A percentile compares a stretch with the other conserved stretches of the same genome.
Evolutionary conservation across 2,113 vertebrate genomes (phyloP).

Genomic region (Cygnus buccinator): DNA sequence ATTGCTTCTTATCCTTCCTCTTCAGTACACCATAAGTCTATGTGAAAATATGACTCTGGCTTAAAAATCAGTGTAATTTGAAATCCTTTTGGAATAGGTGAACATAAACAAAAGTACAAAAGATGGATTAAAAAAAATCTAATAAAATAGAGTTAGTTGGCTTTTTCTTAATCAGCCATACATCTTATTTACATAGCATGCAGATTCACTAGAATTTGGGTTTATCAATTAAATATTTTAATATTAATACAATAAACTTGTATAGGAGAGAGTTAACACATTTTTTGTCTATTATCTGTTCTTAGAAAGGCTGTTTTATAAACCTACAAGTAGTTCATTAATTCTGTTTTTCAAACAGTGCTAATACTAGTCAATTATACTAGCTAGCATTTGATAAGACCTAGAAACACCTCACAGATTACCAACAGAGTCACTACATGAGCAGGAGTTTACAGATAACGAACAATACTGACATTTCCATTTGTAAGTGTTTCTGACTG

Average conservation of each 20-base stretch:
- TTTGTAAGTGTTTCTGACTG: conserved; percentile 35
- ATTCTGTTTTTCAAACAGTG: conserved; percentile 33
- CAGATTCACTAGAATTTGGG: neutral
- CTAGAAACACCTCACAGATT: conserved; percentile 7
- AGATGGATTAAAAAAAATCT: neutral
- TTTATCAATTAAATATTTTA: neutral
- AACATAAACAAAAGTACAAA: neutral
- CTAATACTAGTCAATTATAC: conserved; percentile 20
- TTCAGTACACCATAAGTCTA: neutral
- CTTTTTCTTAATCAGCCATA: neutral
- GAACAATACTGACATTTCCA: neutral
- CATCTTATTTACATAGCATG: neutral
- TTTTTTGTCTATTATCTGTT: neutral
- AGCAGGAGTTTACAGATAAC: neutral
- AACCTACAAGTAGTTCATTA: neutral
- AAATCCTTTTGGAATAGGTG: neutral
- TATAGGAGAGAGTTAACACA: neutral
- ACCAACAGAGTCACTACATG: neutral
- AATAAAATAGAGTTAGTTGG: neutral
- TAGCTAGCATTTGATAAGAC: conserved; percentile 22
- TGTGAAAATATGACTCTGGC: neutral
- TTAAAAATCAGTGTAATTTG: neutral
- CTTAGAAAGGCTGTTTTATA: neutral
- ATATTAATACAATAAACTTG: neutral
- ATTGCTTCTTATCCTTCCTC: neutral